Evolutionary conservation across 2,797 vertebrate species (phyloP).

Genomic region (Tympanoctomys barrerae): DNA sequence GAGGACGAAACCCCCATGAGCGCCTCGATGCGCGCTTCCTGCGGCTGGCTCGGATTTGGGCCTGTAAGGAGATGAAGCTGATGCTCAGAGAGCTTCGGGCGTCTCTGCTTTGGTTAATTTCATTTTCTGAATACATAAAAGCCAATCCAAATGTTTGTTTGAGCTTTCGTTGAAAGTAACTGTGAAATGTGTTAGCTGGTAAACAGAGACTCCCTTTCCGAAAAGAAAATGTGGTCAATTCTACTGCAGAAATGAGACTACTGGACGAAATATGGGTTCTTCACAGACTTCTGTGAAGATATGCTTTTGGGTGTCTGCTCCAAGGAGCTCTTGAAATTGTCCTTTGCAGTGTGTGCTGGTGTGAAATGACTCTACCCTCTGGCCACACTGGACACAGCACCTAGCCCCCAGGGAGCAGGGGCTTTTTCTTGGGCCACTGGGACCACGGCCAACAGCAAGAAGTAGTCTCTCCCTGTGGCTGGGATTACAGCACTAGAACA

Average conservation of each 20-base stretch:
- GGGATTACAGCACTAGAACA: rapidly evolving
- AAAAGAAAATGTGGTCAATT: background rate
- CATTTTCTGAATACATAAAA: slow-evolving; percentile 46
- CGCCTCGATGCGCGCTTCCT: background rate
- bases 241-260: rapidly evolving
- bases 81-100: background rate
- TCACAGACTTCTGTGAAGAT: background rate
- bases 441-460: background rate
- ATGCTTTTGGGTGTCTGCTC: background rate
- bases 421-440: background rate
- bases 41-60: background rate
- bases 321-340: rapidly evolving
- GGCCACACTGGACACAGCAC: background rate
- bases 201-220: background rate
- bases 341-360: background rate
- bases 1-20: background rate
- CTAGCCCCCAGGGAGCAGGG: background rate
- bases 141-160: slow-evolving; percentile 3
- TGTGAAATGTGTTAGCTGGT: background rate
- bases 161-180: background rate
- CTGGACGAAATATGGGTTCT: rapidly evolving
- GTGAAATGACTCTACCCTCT: too few relatives aligned
- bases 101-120: background rate
- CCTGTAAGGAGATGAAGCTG: slow-evolving; percentile 49
- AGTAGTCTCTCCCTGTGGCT: background rate